Base-by-base conservation (phyloP, 1,140 invertebrate genomes). In the Microvelia longipes region DNA sequence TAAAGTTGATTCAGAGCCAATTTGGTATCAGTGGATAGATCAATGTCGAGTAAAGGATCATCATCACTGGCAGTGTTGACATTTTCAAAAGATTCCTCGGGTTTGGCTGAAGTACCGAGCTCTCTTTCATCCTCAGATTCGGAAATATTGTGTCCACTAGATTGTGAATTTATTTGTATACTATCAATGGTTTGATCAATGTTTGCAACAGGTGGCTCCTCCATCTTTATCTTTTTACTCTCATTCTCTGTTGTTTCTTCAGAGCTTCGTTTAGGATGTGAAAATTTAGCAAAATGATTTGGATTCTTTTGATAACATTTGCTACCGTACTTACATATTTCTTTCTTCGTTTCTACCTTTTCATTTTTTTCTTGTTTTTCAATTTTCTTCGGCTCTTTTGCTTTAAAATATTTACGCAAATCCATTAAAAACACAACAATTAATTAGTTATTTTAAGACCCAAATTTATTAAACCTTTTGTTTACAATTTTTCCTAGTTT, bases 271-370 rank as follows among this genome's bases (percentile, higher is more conserved):
- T 84, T 82, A 2, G 87, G 90, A 80, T 94, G 92, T 79, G 89
- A 90, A 71, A 86, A 95, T 75, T 88, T 87, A 70, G 85, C 80
- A 61, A 86, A 81, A 82, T 95, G 92, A 0, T 82, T 80, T 13
- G 85, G 80, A 83, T 93, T 94, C 78, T 88, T 91, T 76, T 92
- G 89, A 80, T 94, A 94, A 80, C 92, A 95, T 74, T 88, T 86
- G 25, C 74, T 78, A 35, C 90, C 90, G 77, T 92, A 94, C 81
- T 89, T 88, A 79, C 92, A 95, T 2, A 80, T 73, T 15, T 78
- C 79, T 75, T 84, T 0, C 75, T 62, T 76, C 86, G 84, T 28
- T 80, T 69, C 66, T 78, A 66, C 35, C 35, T 50, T 50, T 50
- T 19, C 19, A 11, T 50, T 50, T 19, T 5, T 50, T 19, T 11